Base-by-base conservation (phyloP, 2,888 invertebrate species). In the Smittia sp. region DNA sequence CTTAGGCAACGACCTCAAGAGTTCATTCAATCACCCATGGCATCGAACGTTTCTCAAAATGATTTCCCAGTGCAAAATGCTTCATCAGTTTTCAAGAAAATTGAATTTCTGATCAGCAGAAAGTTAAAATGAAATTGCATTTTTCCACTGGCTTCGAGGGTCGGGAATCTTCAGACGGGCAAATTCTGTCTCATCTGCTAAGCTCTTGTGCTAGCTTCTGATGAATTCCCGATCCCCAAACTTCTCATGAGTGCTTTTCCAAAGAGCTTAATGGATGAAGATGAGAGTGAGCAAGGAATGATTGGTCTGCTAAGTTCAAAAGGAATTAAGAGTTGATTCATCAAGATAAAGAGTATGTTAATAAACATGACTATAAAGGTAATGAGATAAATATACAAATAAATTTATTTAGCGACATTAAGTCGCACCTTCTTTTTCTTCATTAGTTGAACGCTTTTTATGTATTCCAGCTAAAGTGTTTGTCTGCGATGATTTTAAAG, bases 401-500 rank as follows among this genome's bases (percentile, higher is more conserved):
- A 65, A 18, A 24, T 62, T 58, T 62, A 27, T 63, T 74, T 62
- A 75, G 74, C 75, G 75, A 75, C 74, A 77, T 79, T 78, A 80
- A 80, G 82, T 82, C 82, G 82, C 83, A 83, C 82, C 82, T 83
- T 83, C 83, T 83, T 82, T 82, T 79, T 80, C 81, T 79, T 80
- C 81, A 79, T 81, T 80, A 79, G 81, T 80, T 81, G 84, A 84
- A 84, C 89, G 87, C 85, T 89, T 89, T 83, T 88, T 89, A 78
- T 89, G 89, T 79, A 89, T 89, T 76, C 83, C 85, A 75, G 85
- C 85, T 77, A 84, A 84, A 78, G 83, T 80, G 76, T 79, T 78
- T 75, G 82, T 79, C 77, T 81, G 81, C 77, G 86, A 83, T 76
- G 87, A 87, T 80, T 92, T 92, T 75, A 94, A 86, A 70, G 92